Base-by-base conservation (phyloP, 2,113 vertebrate genomes). In the Lasiurus borealis region DNA sequence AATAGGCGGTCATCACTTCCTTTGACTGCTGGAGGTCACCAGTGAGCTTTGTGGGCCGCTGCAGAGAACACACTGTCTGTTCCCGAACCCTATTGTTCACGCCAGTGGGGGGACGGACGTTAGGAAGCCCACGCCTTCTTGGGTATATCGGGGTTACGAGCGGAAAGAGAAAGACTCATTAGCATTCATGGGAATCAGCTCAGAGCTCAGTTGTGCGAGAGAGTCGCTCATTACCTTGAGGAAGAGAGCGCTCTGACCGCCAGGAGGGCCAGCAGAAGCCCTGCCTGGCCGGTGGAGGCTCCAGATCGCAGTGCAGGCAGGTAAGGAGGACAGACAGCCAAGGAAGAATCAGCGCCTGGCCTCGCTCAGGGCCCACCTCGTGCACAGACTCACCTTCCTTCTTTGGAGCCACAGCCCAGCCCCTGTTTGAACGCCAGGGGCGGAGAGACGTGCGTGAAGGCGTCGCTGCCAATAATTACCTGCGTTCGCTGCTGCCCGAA, bases 231-330 rank as follows among this genome's bases (percentile, higher is more conserved):
- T 12, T 12, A 15, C 64, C 34, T 62, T 31, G n/a, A 27, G 25
- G 6, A 48, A 77, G 13, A 6, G 5, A 8, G 8, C 6, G 1
- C 27, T 21, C 73, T 29, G 34, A 18, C 1, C 0, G 62, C 15
- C 4, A 2, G 1, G 16, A 44, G 66, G 8, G 34, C 3, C 0
- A 15, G 0, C 29, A 8, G 10, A 13, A 16, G 27, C 62, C 11
- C 62, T 64, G 62, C 11, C 25, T 29, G 62, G 19, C 36, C n/a
- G 3, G 5, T 0, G 25, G 69, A 82, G 46, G 18, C 52, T 23
- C 68, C n/a, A 19, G 77, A 46, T 34, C 29, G 14, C 25, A 0
- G 13, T 9, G 66, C 64, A 34, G 11, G 34, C 34, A 57, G 15
- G 57, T 14, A 25, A 50, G 13, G 18, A 62, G 72, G 78, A 27